Evolutionary conservation across 2,888 invertebrate species (phyloP), one percentile per base, ranked within the genome.

Genomic region (Amblyteles armatorius): DNA sequence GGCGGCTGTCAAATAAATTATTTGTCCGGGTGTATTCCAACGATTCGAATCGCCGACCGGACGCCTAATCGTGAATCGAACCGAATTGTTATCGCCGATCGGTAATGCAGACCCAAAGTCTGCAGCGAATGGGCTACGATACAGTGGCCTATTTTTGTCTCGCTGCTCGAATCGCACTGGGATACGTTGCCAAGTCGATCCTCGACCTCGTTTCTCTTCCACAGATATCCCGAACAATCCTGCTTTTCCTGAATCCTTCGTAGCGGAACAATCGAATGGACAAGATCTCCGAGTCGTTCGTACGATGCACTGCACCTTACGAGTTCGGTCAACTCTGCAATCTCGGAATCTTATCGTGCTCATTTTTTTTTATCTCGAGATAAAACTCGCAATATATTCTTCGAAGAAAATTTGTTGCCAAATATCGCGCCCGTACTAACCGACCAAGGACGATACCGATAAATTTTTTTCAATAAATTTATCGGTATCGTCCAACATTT

Each of bases 151-250:
- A 83, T 76, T 74, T 79, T 72, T 80, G 16, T 33, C 22, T 69
- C 33, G 50, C 40, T 29, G n/a, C 9, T 72, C 67, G 77, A 77
- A 72, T 80, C 83, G 76, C 50, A 36, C 36, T 16, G 48, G 72
- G 67, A 79, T 33, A 77, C 72, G 48, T 50, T 84, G 83, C 83
- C 83, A 84, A 77, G 76, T 65, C 60, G 72, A 55, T 55, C 48
- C 67, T 50, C 76, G 72, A 84, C 80, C 77, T 60, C 65, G 80
- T 80, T 84, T 72, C 48, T 57, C 26, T 50, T 60, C 22, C 57
- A 44, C 16, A 60, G 16, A 48, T 52, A 52, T 22, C 26, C 9
- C 48, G n/a, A 57, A 22, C 4, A 33, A 57, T 50, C 33, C 9
- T 11, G 36, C 71, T 33, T 48, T 29, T 71, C 36, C 67, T 33